A percentile compares a stretch with the other conserved stretches of the same genome.
Conservation (phyloP, 1,140 invertebrate species). For the Drosophila pallidifrons region DNA sequence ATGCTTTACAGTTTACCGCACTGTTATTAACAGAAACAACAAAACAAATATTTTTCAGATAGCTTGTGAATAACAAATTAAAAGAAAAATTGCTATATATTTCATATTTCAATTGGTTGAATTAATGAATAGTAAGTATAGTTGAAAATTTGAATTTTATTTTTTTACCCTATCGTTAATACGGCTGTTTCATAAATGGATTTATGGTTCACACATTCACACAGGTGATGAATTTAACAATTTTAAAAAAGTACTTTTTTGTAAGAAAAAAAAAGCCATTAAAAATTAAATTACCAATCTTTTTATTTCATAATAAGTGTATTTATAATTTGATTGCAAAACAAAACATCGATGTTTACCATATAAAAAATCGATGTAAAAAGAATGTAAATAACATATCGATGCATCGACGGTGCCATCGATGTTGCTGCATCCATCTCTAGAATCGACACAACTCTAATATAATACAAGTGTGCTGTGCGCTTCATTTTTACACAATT, state of each 20-base stretch:
- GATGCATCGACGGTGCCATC: neutral
- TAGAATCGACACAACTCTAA: slow-evolving; percentile 5
- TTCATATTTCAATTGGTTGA: neutral
- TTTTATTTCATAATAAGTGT: too few species aligned
- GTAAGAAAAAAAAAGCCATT: too few species aligned
- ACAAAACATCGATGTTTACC: neutral
- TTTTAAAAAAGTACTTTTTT: too few species aligned
- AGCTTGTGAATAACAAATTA: neutral
- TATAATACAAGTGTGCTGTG: slow-evolving; percentile 41
- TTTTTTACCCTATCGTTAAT: too few species aligned
- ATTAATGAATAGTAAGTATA: too few species aligned
- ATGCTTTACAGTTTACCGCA: neutral
- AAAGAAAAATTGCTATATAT: neutral
- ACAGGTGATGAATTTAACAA: too few species aligned
- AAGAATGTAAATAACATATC: neutral
- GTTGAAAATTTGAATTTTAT: too few species aligned
- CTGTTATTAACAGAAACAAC: neutral
- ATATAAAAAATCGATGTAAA: too few species aligned
- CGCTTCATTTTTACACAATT: slow-evolving; percentile 21
- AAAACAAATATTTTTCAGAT: neutral
- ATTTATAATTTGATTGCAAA: neutral
- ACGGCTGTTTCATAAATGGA: too few species aligned
- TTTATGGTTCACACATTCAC: too few species aligned
- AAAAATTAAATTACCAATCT: too few species aligned
- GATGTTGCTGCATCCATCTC: neutral